These are phyloP conservation scores for Selenia dentaria DNA, from an alignment of 2,888 invertebrate genomes.

Conservation along the genomic window DNA sequence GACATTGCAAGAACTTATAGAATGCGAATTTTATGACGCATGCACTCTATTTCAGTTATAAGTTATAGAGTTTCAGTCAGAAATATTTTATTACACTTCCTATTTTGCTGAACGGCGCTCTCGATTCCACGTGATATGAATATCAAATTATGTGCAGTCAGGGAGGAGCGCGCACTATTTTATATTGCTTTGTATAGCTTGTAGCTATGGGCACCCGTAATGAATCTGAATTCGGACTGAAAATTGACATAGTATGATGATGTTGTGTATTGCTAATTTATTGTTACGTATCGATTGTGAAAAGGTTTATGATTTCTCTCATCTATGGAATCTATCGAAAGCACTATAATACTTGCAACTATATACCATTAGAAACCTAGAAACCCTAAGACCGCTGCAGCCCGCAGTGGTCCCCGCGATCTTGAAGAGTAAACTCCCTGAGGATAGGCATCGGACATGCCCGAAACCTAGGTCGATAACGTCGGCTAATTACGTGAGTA, in stretches of 20 bases:
- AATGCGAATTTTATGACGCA: constrained; percentile 55
- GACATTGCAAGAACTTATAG: not conserved
- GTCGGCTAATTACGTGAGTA: too few species aligned
- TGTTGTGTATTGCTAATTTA: not conserved
- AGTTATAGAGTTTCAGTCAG: constrained; percentile 67
- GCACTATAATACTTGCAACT: too few species aligned
- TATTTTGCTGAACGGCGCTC: constrained; percentile 70
- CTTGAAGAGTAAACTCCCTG: too few species aligned
- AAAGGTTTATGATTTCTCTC: too few species aligned
- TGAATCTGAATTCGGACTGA: constrained; percentile 42
- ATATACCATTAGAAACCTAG: too few species aligned
- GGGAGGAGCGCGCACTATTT: constrained; percentile 48
- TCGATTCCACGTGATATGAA: constrained; percentile 70
- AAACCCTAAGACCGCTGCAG: too few species aligned
- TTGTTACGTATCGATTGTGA: too few species aligned
- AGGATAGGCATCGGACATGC: too few species aligned
- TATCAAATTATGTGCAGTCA: constrained; percentile 58
- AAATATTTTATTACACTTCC: constrained; percentile 72
- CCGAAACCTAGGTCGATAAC: too few species aligned
- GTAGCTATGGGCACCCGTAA: constrained; percentile 43
- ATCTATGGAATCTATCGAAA: too few species aligned
- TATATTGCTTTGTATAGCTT: constrained; percentile 51
- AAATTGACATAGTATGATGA: constrained; percentile 15
- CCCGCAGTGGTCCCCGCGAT: too few species aligned
- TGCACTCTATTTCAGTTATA: constrained; percentile 70